A percentile compares a stretch with the other conserved stretches of the same genome.
Conservation (phyloP, 2,888 invertebrate species). For the Argyra leucocephala region DNA sequence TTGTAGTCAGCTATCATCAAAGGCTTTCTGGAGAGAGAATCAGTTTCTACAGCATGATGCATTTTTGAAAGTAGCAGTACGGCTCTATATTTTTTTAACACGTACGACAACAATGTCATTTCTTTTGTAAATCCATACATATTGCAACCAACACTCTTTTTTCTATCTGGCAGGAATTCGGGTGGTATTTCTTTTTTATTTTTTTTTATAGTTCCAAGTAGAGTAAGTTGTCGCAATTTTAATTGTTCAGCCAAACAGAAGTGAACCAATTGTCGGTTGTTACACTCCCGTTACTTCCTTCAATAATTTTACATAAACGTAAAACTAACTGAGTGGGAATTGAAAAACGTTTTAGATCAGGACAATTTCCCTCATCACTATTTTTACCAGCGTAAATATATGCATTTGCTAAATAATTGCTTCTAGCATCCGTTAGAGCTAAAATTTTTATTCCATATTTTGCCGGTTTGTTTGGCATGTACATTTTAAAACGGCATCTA, state of each 20-base stretch:
- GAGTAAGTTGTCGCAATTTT: conserved; percentile 19
- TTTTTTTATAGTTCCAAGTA: conserved; percentile 20
- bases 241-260: conserved; percentile 21
- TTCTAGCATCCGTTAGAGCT: conserved; percentile 12
- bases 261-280: conserved; percentile 23
- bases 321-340: conserved; percentile 22
- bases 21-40: conserved; percentile 20
- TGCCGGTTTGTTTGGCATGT: conserved; percentile 17
- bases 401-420: conserved; percentile 16
- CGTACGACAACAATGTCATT: conserved; percentile 20
- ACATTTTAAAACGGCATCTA: conserved; percentile 16
- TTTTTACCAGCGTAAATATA: conserved; percentile 23
- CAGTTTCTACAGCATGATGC: conserved; percentile 16
- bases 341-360: conserved; percentile 15
- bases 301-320: conserved; percentile 21
- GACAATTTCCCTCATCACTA: conserved; percentile 21
- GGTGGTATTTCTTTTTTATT: conserved; percentile 19
- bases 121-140: conserved; percentile 23
- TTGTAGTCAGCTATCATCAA: conserved; percentile 22
- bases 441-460: conserved; percentile 18
- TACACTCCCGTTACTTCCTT: conserved; percentile 21
- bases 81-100: conserved; percentile 23
- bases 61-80: conserved; percentile 19
- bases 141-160: conserved; percentile 17
- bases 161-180: conserved; percentile 18